Percentiles rank a stretch among this genome's conserved stretches.
These are phyloP conservation scores for Aphaenogaster rudis DNA, from an alignment of 1,140 invertebrate species.

Conservation along the genomic window DNA sequence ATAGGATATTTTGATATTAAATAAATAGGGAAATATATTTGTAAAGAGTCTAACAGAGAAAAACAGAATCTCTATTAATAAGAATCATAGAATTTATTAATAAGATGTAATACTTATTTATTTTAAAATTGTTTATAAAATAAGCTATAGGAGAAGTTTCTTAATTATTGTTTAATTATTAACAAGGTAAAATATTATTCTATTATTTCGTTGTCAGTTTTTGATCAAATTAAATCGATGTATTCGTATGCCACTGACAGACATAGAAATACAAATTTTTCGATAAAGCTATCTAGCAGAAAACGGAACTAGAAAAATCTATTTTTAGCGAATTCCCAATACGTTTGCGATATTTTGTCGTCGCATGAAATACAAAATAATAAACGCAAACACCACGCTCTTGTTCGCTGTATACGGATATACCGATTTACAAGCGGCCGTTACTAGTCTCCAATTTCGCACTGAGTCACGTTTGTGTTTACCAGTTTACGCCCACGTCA, in stretches of 20 bases:
- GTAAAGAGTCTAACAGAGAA: neutral
- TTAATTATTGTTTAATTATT: neutral
- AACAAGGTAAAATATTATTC: neutral
- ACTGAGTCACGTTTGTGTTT: slow-evolving; percentile 65
- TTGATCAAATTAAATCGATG: neutral
- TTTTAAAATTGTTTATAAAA: neutral
- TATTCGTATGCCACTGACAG: neutral
- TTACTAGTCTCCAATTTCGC: slow-evolving; percentile 59
- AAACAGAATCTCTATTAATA: neutral
- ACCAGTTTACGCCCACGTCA: slow-evolving; percentile 63
- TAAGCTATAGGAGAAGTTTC: neutral
- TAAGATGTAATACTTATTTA: neutral
- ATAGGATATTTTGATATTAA: neutral
- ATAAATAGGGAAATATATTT: neutral
- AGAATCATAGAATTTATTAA: neutral
- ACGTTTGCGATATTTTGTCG: slow-evolving; percentile 31
- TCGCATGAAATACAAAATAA: slow-evolving; percentile 42
- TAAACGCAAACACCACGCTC: slow-evolving; percentile 32
- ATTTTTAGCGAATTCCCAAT: slow-evolving; percentile 37
- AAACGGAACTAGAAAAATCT: slow-evolving; percentile 34
- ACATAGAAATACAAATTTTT: neutral
- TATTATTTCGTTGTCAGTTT: neutral
- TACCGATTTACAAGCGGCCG: slow-evolving; percentile 60
- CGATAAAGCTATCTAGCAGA: neutral
- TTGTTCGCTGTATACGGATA: slow-evolving; percentile 33